These are phyloP conservation scores for Lutjanus campechanus DNA, from an alignment of 2,797 vertebrate genomes.

Conservation along the genomic window DNA sequence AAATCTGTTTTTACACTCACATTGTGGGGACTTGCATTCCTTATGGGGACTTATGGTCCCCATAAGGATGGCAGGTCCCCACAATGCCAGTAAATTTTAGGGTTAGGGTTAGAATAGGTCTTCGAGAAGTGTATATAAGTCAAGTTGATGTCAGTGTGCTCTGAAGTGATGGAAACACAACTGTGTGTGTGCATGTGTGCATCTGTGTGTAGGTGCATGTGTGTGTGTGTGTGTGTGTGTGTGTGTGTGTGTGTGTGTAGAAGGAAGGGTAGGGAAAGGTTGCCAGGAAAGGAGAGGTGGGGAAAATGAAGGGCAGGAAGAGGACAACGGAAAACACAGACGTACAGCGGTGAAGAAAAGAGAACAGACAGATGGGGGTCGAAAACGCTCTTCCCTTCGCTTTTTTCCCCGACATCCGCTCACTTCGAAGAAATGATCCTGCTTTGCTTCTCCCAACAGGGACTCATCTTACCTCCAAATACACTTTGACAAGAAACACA, in stretches of 20 bases:
- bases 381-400: slow-evolving; percentile 17
- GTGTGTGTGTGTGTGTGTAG: slow-evolving; percentile 35
- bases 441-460: slow-evolving; percentile 41
- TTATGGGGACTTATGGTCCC: no score
- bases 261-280: slow-evolving; percentile 43
- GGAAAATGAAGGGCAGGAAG: slow-evolving; percentile 58
- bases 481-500: slow-evolving; percentile 27
- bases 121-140: no score
- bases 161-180: no score
- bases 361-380: slow-evolving; percentile 49
- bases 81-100: no score
- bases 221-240: slow-evolving; percentile 40
- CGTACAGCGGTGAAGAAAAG: slow-evolving; percentile 21
- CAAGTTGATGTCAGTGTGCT: no score
- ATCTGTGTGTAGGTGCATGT: no score
- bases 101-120: no score
- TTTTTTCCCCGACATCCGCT: slow-evolving; percentile 20
- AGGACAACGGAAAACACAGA: slow-evolving; percentile 61
- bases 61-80: no score
- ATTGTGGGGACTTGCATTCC: no score
- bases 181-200: no score
- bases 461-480: slow-evolving; percentile 49
- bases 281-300: slow-evolving; percentile 55
- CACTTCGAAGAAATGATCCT: slow-evolving; percentile 50
- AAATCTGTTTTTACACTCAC: no score